Evolutionary conservation across 2,113 vertebrate genomes (phyloP).

Genomic region (Pterocles gutturalis): DNA sequence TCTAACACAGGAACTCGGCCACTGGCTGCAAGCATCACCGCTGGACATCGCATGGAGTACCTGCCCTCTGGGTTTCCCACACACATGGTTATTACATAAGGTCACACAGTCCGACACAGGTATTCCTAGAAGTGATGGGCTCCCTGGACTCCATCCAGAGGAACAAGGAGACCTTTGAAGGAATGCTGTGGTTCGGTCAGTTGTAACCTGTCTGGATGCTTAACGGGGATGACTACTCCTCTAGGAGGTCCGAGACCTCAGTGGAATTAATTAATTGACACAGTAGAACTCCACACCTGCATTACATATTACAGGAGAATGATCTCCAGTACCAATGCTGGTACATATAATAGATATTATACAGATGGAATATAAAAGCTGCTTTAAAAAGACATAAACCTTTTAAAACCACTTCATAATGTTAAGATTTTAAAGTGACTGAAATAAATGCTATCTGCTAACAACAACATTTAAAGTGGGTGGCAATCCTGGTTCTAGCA

Average conservation of each 20-base stretch:
- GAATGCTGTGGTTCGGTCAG: accelerated
- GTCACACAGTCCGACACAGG: not conserved
- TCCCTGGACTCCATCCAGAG: constrained; percentile 16
- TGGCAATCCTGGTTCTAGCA: constrained; percentile 35
- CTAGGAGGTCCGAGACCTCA: not conserved
- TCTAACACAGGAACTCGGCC: not conserved
- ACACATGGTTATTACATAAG: not conserved
- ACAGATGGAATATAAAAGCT: not conserved
- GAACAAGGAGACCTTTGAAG: not conserved
- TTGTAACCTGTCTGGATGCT: not conserved
- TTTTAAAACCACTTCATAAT: constrained; percentile 1
- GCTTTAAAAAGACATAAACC: constrained; percentile 10
- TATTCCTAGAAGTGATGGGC: constrained; percentile 15
- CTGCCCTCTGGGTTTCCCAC: not conserved
- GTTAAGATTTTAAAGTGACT: constrained; percentile 21
- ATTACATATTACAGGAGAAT: not conserved
- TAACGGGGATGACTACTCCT: not conserved
- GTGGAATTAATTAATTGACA: not conserved
- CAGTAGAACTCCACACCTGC: accelerated
- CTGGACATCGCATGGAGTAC: not conserved
- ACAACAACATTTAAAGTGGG: constrained; percentile 54
- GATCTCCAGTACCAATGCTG: not conserved
- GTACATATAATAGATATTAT: not conserved
- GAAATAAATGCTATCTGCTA: constrained; percentile 41
- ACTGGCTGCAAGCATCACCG: not conserved